phyloP scores from a whole-genome alignment of 2,888 invertebrate genomes.

The Conistra vaccinii region DNA sequence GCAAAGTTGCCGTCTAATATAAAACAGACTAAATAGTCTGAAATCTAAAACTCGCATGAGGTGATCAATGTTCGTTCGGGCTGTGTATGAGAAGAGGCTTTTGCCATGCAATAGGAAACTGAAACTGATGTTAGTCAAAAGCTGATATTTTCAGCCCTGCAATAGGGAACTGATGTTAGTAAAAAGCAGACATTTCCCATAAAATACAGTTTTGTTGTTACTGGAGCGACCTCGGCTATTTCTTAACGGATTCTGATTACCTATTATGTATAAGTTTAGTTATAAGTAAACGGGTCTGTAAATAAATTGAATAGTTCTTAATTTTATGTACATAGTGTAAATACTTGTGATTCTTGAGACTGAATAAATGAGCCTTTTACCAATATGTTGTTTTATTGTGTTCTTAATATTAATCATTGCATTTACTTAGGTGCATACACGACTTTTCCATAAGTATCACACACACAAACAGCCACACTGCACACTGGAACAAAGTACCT shows the following conservation, averaged over 20 bases:
- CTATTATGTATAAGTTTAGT: slow-evolving; percentile 46
- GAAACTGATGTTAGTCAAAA: not conserved
- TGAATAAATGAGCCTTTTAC: slow-evolving; percentile 81
- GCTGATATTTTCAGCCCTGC: not conserved
- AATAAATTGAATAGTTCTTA: slow-evolving; percentile 73
- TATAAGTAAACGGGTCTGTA: slow-evolving; percentile 75
- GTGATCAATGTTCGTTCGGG: not conserved
- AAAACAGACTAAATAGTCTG: not conserved
- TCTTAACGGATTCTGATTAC: slow-evolving; percentile 63
- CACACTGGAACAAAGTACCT: too few relatives aligned
- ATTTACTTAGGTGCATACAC: too few relatives aligned
- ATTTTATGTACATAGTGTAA: slow-evolving; percentile 77
- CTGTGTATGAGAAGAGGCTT: too few relatives aligned
- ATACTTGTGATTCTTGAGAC: slow-evolving; percentile 76
- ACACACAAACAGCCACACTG: too few relatives aligned
- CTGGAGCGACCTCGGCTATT: slow-evolving; percentile 58
- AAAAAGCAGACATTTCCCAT: not conserved
- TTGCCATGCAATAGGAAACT: not conserved
- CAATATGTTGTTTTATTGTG: slow-evolving; percentile 64
- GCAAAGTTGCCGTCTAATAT: not conserved
- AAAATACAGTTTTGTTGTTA: slow-evolving; percentile 37
- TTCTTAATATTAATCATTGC: not conserved
- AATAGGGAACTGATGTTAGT: too few relatives aligned
- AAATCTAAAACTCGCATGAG: not conserved
- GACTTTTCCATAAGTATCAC: too few relatives aligned